Evolutionary conservation across 2,113 vertebrate species (phyloP), one percentile per base, ranked within the genome.

Genomic region (Catharus fuscescens): DNA sequence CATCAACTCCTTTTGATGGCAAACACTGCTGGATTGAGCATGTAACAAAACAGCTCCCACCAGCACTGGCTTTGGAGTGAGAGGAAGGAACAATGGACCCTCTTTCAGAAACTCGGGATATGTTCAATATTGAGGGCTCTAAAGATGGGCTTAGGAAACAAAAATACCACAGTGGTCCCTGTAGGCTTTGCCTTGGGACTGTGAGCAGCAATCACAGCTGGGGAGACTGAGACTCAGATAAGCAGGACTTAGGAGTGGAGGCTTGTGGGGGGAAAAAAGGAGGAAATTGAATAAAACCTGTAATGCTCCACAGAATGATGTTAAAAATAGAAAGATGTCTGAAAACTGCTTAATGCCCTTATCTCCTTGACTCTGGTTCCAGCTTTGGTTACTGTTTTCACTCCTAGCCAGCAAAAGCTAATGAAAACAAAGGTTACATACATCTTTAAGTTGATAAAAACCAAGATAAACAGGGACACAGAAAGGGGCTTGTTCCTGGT

Each of bases 391-490:
- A 89, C 95, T 94, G 95, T 95, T 97, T 96, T 93, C 93, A 88
- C 92, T 96, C 90, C 94, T 90, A 88, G 92, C 67, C 90, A 94
- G 78, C 62, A 95, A 97, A 96, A 81, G 86, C 86, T 95, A 96
- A 96, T 73, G 93, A 94, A 97, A 97, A 97, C 93, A 97, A 93
- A 95, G 96, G 96, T 96, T 92, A 97, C 86, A 92, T 85, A 91
- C 89, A 94, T 93, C 91, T 96, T 89, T 94, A 93, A 92, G 92
- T 97, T 93, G 95, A 97, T 95, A 95, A 96, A 95, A 96, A 92
- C 59, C 67, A 94, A 97, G 95, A 96, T 83, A 94, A 95, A 95
- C 74, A 92, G 84, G 92, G 80, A 91, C 86, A 97, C 82, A 97
- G 95, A 97, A 88, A 94, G 80, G 72, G 95, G 89, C 79, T 95